Evolutionary conservation across 2,888 invertebrate genomes (phyloP).

Genomic region (Xestia rhomboidea): DNA sequence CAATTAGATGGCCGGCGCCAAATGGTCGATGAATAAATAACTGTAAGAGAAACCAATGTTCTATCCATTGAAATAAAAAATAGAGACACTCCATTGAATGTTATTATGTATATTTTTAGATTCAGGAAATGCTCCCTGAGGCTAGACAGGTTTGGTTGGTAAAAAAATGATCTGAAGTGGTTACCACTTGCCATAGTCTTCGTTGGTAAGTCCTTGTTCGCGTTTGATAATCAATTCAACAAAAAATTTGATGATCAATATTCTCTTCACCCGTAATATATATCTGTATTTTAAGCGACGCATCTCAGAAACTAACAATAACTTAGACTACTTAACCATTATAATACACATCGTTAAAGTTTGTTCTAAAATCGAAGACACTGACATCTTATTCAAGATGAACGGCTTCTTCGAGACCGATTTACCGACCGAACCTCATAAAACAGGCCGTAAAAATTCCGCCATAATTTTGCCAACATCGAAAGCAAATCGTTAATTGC

Average conservation of each 20-base stretch:
- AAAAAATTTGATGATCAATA: too few relatives aligned
- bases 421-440: background rate
- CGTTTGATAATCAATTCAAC: too few relatives aligned
- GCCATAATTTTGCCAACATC: conserved; percentile 34
- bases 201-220: background rate
- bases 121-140: conserved; percentile 28
- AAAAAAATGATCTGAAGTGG: conserved; percentile 26
- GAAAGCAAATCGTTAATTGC: conserved; percentile 50
- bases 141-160: conserved; percentile 25
- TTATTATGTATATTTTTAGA: conserved; percentile 30
- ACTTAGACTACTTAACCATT: background rate
- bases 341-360: background rate
- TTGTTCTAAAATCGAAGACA: background rate
- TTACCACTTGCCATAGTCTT: conserved; percentile 25
- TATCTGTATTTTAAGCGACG: background rate
- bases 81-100: conserved; percentile 29
- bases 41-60: conserved; percentile 49
- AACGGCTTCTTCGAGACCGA: background rate
- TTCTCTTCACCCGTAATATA: background rate
- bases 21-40: conserved; percentile 61
- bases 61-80: conserved; percentile 50
- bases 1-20: conserved; percentile 62
- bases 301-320: background rate
- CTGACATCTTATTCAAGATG: background rate
- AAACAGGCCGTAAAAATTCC: conserved; percentile 29